These are phyloP conservation scores for Habrosyne pyritoides DNA, from an alignment of 2,888 invertebrate genomes.

Conservation along the genomic window DNA sequence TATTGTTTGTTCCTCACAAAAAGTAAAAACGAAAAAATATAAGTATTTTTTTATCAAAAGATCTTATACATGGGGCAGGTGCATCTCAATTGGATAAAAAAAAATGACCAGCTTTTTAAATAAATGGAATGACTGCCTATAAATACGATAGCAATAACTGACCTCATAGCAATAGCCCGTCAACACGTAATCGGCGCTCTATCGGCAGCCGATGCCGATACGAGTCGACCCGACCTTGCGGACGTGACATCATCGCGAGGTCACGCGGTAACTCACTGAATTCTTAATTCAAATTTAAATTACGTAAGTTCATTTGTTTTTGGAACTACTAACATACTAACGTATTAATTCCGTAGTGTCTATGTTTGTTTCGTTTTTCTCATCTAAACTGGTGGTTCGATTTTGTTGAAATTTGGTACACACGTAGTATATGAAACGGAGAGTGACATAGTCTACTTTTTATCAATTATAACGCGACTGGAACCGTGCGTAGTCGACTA, in stretches of 20 bases:
- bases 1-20: too few species aligned
- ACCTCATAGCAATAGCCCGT: conserved; percentile 6
- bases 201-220: conserved; percentile 9
- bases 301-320: conserved; percentile 7
- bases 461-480: too few species aligned
- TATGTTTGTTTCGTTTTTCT: background rate
- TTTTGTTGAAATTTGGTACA: too few species aligned
- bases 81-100: too few species aligned
- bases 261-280: conserved; percentile 25
- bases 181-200: background rate
- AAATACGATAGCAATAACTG: conserved; percentile 3
- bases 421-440: too few species aligned
- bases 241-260: conserved; percentile 41
- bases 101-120: background rate
- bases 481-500: too few species aligned
- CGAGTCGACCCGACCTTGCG: conserved; percentile 30
- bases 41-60: too few species aligned
- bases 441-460: too few species aligned
- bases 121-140: background rate
- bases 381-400: too few species aligned
- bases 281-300: conserved; percentile 36
- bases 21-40: too few species aligned
- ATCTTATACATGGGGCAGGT: too few species aligned
- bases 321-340: background rate
- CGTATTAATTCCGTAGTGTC: too few species aligned